Conservation (phyloP, 2,113 vertebrate genomes). For the Pterocles orientalis region DNA sequence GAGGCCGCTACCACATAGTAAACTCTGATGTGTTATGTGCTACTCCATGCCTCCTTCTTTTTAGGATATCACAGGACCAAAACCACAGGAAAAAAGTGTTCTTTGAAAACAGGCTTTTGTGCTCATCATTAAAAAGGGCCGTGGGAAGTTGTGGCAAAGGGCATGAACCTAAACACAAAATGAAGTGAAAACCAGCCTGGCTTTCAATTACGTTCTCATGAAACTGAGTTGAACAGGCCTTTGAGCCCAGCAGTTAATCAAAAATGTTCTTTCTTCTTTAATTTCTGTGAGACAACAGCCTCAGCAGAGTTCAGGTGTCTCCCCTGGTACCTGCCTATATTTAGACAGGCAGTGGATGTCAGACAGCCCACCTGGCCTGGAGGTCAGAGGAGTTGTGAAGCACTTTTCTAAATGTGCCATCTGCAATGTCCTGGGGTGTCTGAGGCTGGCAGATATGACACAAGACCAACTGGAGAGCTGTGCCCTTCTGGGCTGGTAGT, state of each 20-base stretch:
- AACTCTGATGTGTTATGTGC: background rate
- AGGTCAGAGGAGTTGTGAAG: background rate
- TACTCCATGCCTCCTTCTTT: background rate
- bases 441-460: background rate
- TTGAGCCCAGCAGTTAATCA: background rate
- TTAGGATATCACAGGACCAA: background rate
- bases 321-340: background rate
- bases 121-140: background rate
- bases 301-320: background rate
- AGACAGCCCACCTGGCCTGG: background rate
- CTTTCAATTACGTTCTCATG: background rate
- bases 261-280: background rate
- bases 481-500: background rate
- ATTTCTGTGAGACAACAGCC: background rate
- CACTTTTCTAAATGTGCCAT: background rate
- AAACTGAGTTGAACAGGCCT: background rate
- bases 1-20: background rate
- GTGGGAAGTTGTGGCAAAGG: background rate
- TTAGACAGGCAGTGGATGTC: background rate
- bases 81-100: background rate
- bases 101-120: background rate
- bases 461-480: background rate
- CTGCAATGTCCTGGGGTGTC: background rate
- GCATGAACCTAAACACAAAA: background rate
- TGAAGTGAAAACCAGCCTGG: background rate